phyloP scores from a whole-genome alignment of 2,113 vertebrate species.

The Mixornis gularis region DNA sequence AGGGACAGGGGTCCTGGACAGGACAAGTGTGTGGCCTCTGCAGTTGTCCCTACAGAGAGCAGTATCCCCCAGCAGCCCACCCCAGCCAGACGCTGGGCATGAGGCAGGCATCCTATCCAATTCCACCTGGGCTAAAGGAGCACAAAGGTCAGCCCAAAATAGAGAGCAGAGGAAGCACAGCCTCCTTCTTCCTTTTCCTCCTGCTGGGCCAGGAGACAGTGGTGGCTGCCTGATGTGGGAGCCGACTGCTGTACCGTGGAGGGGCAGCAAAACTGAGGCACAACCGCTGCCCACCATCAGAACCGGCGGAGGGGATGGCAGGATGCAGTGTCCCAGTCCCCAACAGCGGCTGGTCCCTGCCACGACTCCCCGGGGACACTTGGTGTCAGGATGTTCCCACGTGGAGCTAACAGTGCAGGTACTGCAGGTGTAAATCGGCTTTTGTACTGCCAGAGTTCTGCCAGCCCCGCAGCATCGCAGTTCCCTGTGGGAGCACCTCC shows the following conservation, averaged over 20 bases:
- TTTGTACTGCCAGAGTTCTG: not conserved
- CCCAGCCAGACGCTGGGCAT: accelerated
- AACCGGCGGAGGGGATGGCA: accelerated
- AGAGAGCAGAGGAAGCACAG: not conserved
- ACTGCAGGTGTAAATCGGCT: accelerated
- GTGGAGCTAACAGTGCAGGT: accelerated
- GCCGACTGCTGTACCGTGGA: accelerated
- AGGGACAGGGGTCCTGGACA: not conserved
- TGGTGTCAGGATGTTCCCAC: not conserved
- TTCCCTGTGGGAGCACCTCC: not conserved
- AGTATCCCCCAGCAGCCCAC: not conserved
- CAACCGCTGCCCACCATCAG: accelerated
- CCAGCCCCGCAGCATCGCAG: not conserved
- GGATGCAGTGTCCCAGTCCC: not conserved
- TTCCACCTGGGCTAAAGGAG: not conserved
- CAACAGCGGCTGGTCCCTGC: too few species aligned
- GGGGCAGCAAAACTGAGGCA: not conserved
- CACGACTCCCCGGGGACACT: accelerated
- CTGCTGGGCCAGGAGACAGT: not conserved
- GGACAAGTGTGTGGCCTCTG: not conserved
- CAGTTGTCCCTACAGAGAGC: not conserved
- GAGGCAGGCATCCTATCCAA: not conserved
- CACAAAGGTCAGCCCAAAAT: not conserved
- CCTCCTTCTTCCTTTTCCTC: not conserved
- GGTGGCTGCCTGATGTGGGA: not conserved